Percentiles rank a stretch among this genome's conserved stretches.
Conservation (phyloP, 2,797 vertebrate species). For the Galago senegalensis region DNA sequence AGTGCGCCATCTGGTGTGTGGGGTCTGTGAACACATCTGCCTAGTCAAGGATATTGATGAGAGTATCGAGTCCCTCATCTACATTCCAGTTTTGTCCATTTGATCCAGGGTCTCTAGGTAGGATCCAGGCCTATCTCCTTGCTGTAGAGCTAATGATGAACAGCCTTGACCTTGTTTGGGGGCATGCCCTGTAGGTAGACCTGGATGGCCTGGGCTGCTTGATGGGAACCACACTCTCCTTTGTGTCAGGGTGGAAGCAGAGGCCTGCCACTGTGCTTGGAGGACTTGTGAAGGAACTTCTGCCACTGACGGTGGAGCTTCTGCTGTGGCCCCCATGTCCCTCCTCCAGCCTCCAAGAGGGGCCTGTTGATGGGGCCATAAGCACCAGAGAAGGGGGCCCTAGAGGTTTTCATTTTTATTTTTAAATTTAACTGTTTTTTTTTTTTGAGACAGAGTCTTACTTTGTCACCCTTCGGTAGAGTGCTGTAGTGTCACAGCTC, state of each 20-base stretch:
- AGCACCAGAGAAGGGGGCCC: neutral
- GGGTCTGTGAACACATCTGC: neutral
- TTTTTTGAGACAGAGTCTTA: neutral
- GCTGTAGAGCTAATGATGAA: rapidly evolving
- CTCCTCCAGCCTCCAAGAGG: neutral
- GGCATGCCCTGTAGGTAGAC: rapidly evolving
- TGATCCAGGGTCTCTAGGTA: rapidly evolving
- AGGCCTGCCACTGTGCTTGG: neutral
- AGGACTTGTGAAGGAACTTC: neutral
- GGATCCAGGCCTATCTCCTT: rapidly evolving
- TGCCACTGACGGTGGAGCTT: neutral
- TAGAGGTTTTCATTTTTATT: neutral
- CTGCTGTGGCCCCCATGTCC: neutral
- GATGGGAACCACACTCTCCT: neutral
- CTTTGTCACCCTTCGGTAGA: neutral
- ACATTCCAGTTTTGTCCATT: neutral
- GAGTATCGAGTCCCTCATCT: neutral
- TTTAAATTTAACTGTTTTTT: neutral
- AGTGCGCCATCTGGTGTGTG: neutral
- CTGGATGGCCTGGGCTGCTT: neutral
- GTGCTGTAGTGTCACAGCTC: neutral
- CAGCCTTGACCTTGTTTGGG: rapidly evolving
- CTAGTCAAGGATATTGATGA: rapidly evolving
- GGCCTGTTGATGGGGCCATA: no score
- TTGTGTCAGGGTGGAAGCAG: neutral